These are phyloP conservation scores for Andrena bucephala DNA, from an alignment of 2,888 invertebrate genomes.

Conservation along the genomic window DNA sequence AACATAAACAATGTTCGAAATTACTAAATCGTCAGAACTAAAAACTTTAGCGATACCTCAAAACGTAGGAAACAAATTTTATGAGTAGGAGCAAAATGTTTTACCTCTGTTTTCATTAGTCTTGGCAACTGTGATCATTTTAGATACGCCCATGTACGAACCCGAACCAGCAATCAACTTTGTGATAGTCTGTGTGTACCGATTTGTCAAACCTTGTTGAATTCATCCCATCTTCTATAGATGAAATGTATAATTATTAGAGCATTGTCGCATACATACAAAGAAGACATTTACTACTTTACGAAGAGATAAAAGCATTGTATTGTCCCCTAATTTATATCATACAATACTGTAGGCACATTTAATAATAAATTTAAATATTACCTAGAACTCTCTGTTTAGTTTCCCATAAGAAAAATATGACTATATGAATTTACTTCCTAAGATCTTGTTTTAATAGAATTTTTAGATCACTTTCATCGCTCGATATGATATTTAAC, in stretches of 20 bases:
- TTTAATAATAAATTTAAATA: constrained; percentile 84
- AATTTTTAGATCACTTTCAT: background rate
- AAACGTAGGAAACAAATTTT: constrained; percentile 23
- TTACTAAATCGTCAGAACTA: constrained; percentile 17
- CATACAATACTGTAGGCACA: constrained; percentile 79
- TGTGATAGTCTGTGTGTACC: constrained; percentile 81
- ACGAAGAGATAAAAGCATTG: constrained; percentile 80
- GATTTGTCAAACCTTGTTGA: constrained; percentile 74
- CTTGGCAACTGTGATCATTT: constrained; percentile 75
- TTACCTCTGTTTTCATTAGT: constrained; percentile 60
- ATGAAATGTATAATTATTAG: constrained; percentile 71
- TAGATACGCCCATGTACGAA: constrained; percentile 78
- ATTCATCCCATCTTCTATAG: constrained; percentile 73
- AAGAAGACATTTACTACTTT: constrained; percentile 79
- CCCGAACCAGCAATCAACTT: constrained; percentile 81
- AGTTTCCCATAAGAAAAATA: background rate
- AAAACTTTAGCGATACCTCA: constrained; percentile 20
- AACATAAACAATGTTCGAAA: constrained; percentile 37
- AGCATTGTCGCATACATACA: constrained; percentile 66
- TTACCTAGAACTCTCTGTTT: constrained; percentile 73
- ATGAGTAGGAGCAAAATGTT: constrained; percentile 36
- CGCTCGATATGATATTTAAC: background rate
- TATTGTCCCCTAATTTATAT: constrained; percentile 83
- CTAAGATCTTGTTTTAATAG: background rate
- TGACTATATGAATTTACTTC: background rate